These are phyloP conservation scores for Yponomeuta sedellus DNA, from an alignment of 2,888 invertebrate genomes.

Conservation along the genomic window DNA sequence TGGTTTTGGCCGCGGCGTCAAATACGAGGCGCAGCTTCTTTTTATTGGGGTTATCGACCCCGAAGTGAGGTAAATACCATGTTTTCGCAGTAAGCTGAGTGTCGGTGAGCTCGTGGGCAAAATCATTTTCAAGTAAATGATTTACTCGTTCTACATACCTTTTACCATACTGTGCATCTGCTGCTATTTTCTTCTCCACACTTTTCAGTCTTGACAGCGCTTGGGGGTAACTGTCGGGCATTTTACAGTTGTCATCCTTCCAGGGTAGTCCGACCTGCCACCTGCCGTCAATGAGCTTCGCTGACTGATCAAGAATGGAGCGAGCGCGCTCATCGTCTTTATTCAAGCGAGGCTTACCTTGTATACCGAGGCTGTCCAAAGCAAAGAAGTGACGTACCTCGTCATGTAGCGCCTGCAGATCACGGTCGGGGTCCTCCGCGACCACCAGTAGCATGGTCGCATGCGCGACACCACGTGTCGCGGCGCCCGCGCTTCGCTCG, in stretches of 20 bases:
- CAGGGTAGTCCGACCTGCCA: conserved; percentile 28
- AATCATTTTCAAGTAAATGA: too few relatives aligned
- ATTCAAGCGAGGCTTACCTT: conserved; percentile 20
- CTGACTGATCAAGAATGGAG: conserved; percentile 19
- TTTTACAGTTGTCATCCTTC: conserved; percentile 20
- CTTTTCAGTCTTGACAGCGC: conserved; percentile 29
- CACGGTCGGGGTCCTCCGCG: background rate
- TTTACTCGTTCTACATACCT: conserved; percentile 26
- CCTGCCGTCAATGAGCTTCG: conserved; percentile 20
- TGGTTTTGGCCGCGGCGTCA: too few relatives aligned
- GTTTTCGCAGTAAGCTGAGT: conserved; percentile 6
- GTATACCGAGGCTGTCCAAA: conserved; percentile 23
- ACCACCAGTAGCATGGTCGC: background rate
- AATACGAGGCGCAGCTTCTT: too few relatives aligned
- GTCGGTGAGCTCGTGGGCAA: conserved; percentile 20
- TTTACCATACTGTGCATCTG: background rate
- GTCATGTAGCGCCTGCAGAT: conserved; percentile 16
- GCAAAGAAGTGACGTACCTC: conserved; percentile 20
- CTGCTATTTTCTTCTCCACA: conserved; percentile 21
- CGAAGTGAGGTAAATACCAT: conserved; percentile 31
- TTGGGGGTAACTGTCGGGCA: conserved; percentile 24
- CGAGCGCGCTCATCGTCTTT: conserved; percentile 15
- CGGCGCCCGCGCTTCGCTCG: conserved; percentile 4
- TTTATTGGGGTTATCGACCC: conserved; percentile 27
- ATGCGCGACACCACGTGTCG: background rate